Evolutionary conservation across 2,113 vertebrate species (phyloP), one percentile per base, ranked within the genome.

Genomic region (Aphelocoma coerulescens): DNA sequence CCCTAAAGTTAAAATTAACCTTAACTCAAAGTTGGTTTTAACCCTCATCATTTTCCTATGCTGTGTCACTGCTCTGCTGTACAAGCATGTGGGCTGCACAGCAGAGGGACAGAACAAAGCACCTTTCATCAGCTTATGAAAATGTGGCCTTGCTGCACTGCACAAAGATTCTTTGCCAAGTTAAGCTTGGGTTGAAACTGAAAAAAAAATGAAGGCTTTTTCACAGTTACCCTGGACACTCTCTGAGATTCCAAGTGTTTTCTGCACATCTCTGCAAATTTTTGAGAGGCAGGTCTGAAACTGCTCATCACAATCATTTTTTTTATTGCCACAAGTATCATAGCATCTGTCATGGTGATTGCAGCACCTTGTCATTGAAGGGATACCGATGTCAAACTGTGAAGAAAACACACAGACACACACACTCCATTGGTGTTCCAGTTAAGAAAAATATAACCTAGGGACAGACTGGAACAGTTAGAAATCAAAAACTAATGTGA

Each of bases 341-440:
- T 99, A 99, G 97, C 99, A 99, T 88, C 98, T 97, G 95, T 99
- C 99, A 0, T 99, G 99, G 27, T 98, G 98, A 97, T 99, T 99
- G 96, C 99, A 99, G 96, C 99, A 99, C 96, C 97, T 99, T 9
- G 99, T 99, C 98, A 99, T 99, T 17, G 99, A 99, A 5, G 99
- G 99, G 96, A 99, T 99, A n/a, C 99, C 99, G 0, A 99, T 97
- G 96, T 99, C 99, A 92, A 99, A 99, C 99, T 99, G 97, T 19
- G 41, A 95, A 91, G 65, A 27, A 82, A 81, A 61, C 27, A 33
- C 9, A 13, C 22, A 43, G 10, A 63, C 11, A 48, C 15, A 48
- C 15, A 61, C 35, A 30, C 10, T 63, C 35, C 26, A 17, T 18
- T 74, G 41, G 8, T 61, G 76, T 44, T 80, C n/a, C 46, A 68